Evolutionary conservation across 2,888 invertebrate genomes (phyloP).

Genomic region (Adelphocoris suturalis): DNA sequence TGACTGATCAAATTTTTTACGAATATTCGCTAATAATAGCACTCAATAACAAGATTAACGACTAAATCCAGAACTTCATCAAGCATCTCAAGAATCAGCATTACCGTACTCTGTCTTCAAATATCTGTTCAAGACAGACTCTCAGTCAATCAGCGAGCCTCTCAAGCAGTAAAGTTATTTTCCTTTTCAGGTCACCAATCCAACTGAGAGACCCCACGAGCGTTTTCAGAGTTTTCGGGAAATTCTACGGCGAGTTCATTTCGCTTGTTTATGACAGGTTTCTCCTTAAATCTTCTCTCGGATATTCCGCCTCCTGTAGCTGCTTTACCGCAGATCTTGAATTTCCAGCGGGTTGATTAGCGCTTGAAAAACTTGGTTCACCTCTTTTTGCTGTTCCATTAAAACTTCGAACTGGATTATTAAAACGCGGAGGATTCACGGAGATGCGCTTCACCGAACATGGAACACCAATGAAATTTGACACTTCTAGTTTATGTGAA

Average conservation of each 20-base stretch:
- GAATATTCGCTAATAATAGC: no score
- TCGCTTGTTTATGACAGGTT: constrained; percentile 31
- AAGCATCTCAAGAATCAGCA: not conserved
- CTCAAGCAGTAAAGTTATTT: not conserved
- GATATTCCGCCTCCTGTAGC: not conserved
- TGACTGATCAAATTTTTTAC: no score
- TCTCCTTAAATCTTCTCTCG: not conserved
- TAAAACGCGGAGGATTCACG: no score
- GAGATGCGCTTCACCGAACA: no score
- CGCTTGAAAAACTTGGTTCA: constrained; percentile 1
- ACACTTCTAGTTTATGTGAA: no score
- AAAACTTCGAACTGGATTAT: not conserved
- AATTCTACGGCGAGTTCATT: not conserved
- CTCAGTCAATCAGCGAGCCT: constrained; percentile 9
- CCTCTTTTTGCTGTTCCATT: constrained; percentile 9
- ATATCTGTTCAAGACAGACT: constrained; percentile 6
- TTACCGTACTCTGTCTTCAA: not conserved
- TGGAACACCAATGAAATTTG: no score
- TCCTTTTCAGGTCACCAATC: constrained; percentile 17
- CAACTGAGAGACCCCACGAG: not conserved
- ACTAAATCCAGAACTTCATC: no score
- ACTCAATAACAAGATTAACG: no score
- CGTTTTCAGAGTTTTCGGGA: not conserved
- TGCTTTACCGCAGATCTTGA: constrained; percentile 1
- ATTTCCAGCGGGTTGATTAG: constrained; percentile 19